Base-by-base conservation (phyloP, 2,888 invertebrate species). In the Leucoptera coffeella region DNA sequence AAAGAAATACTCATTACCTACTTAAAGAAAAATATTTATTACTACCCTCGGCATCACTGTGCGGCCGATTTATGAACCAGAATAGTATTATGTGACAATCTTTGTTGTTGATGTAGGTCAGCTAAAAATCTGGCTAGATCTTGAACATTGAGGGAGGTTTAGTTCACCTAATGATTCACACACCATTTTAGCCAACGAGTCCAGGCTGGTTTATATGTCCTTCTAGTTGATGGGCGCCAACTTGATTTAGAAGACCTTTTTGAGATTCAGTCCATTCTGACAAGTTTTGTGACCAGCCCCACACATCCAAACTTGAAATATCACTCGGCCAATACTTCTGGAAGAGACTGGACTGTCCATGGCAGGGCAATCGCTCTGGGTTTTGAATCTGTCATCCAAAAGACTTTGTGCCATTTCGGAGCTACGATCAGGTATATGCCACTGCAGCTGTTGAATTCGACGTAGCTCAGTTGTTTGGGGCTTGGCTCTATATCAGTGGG, bases 391-490 rank as follows among this genome's bases (percentile, higher is more conserved):
- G 25, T n/a, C 11, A 17, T 19, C 25, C 25, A 25, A 12, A 17
- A 25, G 2, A 25, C 25, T 17, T 25, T 9, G 7, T 25, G 11
- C 25, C 25, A 25, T 17, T 19, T 25, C 10, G 25, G 25, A 5
- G 17, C 27, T 27, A 27, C 21, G 10, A 27, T 10, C 3, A 32
- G 8, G 22, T 27, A 30, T 10, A 7, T 25, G 7, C 33, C 35
- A n/a, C n/a, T n/a, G n/a, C n/a, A n/a, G n/a, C n/a, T n/a, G n/a
- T n/a, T n/a, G n/a, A n/a, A n/a, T n/a, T n/a, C n/a, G n/a, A n/a
- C n/a, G n/a, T n/a, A n/a, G n/a, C n/a, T n/a, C n/a, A n/a, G n/a
- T n/a, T n/a, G n/a, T n/a, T n/a, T n/a, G n/a, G n/a, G n/a, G n/a
- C n/a, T n/a, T n/a, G n/a, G n/a, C n/a, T n/a, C n/a, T n/a, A n/a